phyloP scores from a whole-genome alignment of 2,888 invertebrate genomes.

The Coenonympha arcania region DNA sequence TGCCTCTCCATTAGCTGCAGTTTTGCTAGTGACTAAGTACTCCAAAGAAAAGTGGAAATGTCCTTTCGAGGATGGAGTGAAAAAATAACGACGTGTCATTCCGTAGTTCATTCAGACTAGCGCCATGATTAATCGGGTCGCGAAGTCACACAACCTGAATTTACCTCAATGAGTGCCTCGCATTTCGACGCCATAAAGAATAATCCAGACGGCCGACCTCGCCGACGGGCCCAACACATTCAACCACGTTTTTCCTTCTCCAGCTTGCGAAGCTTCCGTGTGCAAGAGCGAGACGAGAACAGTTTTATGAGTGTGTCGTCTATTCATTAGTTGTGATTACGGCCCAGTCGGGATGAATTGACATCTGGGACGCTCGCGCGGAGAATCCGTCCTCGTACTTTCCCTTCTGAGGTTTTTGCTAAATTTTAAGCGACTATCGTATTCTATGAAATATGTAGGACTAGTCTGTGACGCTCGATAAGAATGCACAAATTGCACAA shows the following conservation, averaged over 20 bases:
- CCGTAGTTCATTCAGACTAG: conserved; percentile 44
- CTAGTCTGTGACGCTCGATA: not conserved
- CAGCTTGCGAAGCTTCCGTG: conserved; percentile 35
- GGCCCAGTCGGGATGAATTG: conserved; percentile 61
- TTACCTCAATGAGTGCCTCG: conserved; percentile 65
- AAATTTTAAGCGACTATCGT: conserved; percentile 52
- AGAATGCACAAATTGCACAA: too few relatives aligned
- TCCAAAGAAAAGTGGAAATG: conserved; percentile 18
- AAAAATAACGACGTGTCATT: conserved; percentile 34
- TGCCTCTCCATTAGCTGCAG: too few relatives aligned
- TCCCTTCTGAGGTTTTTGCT: conserved; percentile 63
- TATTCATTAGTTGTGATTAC: conserved; percentile 72
- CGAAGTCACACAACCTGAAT: conserved; percentile 64
- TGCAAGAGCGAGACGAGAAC: conserved; percentile 49
- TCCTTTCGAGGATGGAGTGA: conserved; percentile 12
- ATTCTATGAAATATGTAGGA: conserved; percentile 46
- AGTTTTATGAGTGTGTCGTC: conserved; percentile 52
- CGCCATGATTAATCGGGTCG: conserved; percentile 61
- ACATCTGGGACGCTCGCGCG: conserved; percentile 60
- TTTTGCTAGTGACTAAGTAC: too few relatives aligned
- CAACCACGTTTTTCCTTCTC: conserved; percentile 47
- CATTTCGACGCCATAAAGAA: conserved; percentile 70
- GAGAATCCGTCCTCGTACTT: conserved; percentile 56
- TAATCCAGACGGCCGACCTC: conserved; percentile 64
- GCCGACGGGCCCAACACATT: conserved; percentile 44